Base-by-base conservation (phyloP, 2,888 invertebrate genomes). In the Parnassius smintheus region DNA sequence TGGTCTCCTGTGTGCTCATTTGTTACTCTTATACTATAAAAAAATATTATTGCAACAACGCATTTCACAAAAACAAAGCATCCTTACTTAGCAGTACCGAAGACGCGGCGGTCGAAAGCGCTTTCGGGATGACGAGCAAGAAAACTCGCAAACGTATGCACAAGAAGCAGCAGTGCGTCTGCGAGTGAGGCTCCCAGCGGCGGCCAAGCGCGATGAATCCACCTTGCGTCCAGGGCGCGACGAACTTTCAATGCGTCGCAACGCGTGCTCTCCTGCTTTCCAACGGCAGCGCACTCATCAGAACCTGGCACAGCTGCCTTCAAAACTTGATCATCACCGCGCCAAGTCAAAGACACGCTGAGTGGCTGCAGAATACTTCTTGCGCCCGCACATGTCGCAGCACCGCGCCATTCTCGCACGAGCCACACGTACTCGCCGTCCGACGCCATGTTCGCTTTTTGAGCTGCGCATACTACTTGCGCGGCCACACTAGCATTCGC, bases 381-480 rank as follows among this genome's bases (percentile, higher is more conserved):
- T 57, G 46, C 11, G 56, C 57, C 54, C 56, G 57, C 53, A 52
- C 61, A 22, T 44, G 52, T 45, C 55, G 45, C 50, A 10, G 51
- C 54, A 22, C 55, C 66, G 44, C 62, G 68, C 82, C 78, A 78
- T 66, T 81, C 85, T 61, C 80, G 78, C 44, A 79, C 70, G 59
- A 85, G 66, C 85, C 86, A 87, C 57, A 71, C 75, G 64, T 71
- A 76, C 2, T 75, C 70, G 0, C 58, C 46, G 0, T 4, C 62
- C 10, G 66, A 65, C 89, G 94, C 9, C 96, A 96, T 70, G 9
- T 59, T 53, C 9, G 56, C 56, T 3, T 45, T 53, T 9, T 18
- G 50, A 1, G 80, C 85, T 76, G 94, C 94, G 76, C 95, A 96
- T 92, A 98, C 93, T 2, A 96, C 94, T 57, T 93, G 88, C 45